Percentiles rank a stretch among this genome's conserved stretches.
Evolutionary conservation across 1,140 invertebrate species (phyloP).

Genomic region (Aradophagus sp.): DNA sequence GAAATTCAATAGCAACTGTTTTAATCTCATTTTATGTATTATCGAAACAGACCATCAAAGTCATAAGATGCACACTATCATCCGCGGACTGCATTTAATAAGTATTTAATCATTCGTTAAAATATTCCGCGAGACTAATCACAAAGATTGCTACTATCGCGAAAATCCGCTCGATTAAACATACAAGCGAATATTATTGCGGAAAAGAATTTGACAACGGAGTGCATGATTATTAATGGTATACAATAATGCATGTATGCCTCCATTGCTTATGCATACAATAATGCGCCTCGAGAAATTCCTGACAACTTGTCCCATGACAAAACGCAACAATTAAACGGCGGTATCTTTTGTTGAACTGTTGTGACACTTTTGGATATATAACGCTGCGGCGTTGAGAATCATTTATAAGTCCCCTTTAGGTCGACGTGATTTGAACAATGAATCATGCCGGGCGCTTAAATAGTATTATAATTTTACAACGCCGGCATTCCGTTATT

Average conservation of each 20-base stretch:
- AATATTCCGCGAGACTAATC: not conserved
- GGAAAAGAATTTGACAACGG: slow-evolving; percentile 11
- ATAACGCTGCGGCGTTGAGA: slow-evolving; percentile 1
- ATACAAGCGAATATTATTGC: slow-evolving; percentile 3
- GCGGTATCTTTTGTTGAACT: slow-evolving; percentile 9
- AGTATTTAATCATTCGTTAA: not conserved
- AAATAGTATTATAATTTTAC: too few relatives aligned
- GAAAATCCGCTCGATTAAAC: slow-evolving; percentile 1
- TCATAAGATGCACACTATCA: too few relatives aligned
- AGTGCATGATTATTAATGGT: slow-evolving; percentile 20
- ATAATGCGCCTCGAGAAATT: slow-evolving; percentile 24
- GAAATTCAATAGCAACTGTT: too few relatives aligned
- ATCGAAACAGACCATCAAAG: too few relatives aligned
- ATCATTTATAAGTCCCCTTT: slow-evolving; percentile 18
- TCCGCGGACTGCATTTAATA: not conserved
- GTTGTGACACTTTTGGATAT: slow-evolving; percentile 8
- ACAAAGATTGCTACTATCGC: not conserved
- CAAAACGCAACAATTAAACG: slow-evolving; percentile 9
- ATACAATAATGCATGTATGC: slow-evolving; percentile 15
- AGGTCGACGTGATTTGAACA: not conserved
- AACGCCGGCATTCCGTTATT: too few relatives aligned
- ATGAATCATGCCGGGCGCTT: not conserved
- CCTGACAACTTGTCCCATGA: slow-evolving; percentile 12
- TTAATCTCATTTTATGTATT: too few relatives aligned
- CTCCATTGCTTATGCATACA: slow-evolving; percentile 14